Evolutionary conservation across 2,797 vertebrate genomes (phyloP).

Genomic region (Megaceryle alcyon): DNA sequence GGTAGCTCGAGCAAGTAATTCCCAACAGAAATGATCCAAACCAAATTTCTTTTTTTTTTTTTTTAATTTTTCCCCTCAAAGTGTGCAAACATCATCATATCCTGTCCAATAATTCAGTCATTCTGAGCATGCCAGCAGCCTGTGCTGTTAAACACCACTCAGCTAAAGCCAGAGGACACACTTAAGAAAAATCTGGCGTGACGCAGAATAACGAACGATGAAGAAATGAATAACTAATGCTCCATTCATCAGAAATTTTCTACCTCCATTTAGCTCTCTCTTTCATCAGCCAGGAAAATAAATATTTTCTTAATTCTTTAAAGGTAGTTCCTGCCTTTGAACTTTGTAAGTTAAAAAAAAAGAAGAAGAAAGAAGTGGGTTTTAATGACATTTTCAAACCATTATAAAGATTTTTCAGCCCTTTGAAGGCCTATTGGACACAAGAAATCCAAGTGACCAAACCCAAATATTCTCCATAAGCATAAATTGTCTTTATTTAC

Average conservation of each 20-base stretch:
- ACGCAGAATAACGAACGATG: not conserved
- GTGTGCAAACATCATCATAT: not conserved
- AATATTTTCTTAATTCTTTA: not conserved
- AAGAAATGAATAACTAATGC: not conserved
- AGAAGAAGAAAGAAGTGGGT: not conserved
- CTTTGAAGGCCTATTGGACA: not conserved
- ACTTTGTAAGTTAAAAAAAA: not conserved
- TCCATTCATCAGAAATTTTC: not conserved
- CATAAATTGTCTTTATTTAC: not conserved
- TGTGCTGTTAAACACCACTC: not conserved
- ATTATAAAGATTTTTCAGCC: not conserved
- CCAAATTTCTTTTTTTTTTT: not conserved
- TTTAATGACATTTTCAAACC: not conserved
- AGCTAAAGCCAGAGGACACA: not conserved
- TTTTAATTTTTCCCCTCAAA: not conserved
- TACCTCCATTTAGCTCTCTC: not conserved
- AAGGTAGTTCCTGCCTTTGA: slow-evolving; percentile 31
- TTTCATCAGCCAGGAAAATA: not conserved
- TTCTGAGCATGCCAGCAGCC: not conserved
- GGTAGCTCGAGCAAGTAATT: not conserved
- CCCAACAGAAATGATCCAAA: not conserved
- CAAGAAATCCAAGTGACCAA: not conserved
- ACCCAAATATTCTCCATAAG: not conserved
- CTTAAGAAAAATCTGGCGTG: not conserved
- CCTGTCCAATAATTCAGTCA: not conserved